phyloP scores from a whole-genome alignment of 1,140 invertebrate genomes.

The Bombus balteatus region DNA sequence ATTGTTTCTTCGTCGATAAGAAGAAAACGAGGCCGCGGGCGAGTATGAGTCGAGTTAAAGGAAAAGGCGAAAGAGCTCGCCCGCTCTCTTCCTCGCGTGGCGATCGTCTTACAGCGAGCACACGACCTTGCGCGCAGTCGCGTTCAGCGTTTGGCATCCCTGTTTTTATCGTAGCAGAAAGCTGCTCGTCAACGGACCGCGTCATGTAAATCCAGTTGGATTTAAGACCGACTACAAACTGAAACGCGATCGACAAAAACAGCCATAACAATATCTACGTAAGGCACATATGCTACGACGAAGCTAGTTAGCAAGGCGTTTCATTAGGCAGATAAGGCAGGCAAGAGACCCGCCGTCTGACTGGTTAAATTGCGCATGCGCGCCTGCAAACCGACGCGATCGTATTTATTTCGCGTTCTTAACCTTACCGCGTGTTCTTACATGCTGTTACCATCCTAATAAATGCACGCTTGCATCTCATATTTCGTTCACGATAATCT shows the following conservation, averaged over 20 bases:
- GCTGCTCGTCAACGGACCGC: slow-evolving; percentile 23
- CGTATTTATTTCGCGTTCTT: slow-evolving; percentile 30
- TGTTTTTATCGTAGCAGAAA: slow-evolving; percentile 32
- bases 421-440: slow-evolving; percentile 35
- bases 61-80: not conserved
- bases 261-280: slow-evolving; percentile 71
- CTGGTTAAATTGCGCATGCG: slow-evolving; percentile 48
- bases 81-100: not conserved
- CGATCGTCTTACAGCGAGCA: slow-evolving; percentile 14
- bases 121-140: slow-evolving; percentile 1
- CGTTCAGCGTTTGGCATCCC: not conserved
- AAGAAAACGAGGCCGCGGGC: not conserved
- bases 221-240: slow-evolving; percentile 43
- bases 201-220: slow-evolving; percentile 64
- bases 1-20: slow-evolving; percentile 6
- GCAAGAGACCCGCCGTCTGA: slow-evolving; percentile 68
- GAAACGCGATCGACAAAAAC: slow-evolving; percentile 66
- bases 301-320: slow-evolving; percentile 78
- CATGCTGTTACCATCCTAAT: not conserved
- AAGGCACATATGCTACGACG: slow-evolving; percentile 52
- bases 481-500: not conserved
- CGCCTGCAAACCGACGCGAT: not conserved
- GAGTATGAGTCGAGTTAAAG: not conserved
- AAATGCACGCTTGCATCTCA: not conserved
- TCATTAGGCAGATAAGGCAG: slow-evolving; percentile 82